Conservation (phyloP, 2,113 vertebrate species). For the Rissa tridactyla region DNA sequence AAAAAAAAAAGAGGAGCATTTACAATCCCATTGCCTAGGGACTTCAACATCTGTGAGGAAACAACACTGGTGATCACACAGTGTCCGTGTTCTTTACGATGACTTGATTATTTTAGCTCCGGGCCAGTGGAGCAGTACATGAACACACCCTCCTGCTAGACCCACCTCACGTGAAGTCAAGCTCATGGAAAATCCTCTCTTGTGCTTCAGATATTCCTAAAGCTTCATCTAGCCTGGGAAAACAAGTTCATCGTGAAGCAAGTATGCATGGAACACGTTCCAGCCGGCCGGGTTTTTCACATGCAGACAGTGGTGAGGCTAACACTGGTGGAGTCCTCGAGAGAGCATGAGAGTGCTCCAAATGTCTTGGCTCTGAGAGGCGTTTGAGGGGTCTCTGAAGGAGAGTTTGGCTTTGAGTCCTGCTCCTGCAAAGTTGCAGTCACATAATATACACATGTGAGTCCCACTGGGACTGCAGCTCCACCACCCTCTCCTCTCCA, state of each 20-base stretch:
- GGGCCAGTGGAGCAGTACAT: background rate
- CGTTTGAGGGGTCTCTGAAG: background rate
- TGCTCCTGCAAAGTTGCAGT: background rate
- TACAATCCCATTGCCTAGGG: background rate
- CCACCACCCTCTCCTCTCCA: background rate
- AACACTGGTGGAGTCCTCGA: background rate
- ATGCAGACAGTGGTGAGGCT: background rate
- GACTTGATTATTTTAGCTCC: background rate
- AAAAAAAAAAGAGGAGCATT: background rate
- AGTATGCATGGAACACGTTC: background rate
- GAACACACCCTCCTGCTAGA: background rate
- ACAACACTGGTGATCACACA: background rate
- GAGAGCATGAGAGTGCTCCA: background rate
- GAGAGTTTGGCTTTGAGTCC: background rate
- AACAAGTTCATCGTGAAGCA: background rate
- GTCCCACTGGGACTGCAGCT: background rate
- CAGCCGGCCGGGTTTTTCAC: background rate
- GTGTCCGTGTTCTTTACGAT: background rate
- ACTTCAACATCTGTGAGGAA: conserved; percentile 35
- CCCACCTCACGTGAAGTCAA: background rate
- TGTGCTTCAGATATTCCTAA: background rate
- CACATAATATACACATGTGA: rapidly evolving
- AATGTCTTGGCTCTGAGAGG: background rate
- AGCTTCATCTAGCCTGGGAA: background rate
- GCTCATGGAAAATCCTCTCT: background rate